phyloP scores from a whole-genome alignment of 2,888 invertebrate species.

The Embidobia sp. region DNA sequence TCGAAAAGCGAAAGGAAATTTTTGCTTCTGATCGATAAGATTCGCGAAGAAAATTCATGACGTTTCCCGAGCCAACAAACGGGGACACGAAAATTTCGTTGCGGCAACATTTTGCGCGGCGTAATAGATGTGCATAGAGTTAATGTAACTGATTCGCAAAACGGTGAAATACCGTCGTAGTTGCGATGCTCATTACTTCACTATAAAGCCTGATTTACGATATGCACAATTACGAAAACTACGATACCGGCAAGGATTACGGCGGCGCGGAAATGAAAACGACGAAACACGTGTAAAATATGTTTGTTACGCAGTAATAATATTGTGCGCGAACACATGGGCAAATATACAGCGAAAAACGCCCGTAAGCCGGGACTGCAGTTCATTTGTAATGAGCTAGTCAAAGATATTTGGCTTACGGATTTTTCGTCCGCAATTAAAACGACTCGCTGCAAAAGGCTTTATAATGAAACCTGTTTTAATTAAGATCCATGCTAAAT shows the following conservation, averaged over 20 bases:
- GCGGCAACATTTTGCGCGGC: conserved; percentile 19
- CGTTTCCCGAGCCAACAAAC: neutral
- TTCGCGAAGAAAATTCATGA: conserved; percentile 2
- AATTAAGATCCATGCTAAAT: too few relatives aligned
- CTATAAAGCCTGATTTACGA: conserved; percentile 59
- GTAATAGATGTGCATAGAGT: conserved; percentile 46
- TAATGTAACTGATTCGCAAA: conserved; percentile 51
- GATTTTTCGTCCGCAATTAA: neutral
- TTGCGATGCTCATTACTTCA: conserved; percentile 53
- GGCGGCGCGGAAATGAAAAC: conserved; percentile 32
- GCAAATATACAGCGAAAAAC: neutral
- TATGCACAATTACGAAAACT: conserved; percentile 55
- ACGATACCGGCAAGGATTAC: conserved; percentile 42
- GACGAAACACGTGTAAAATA: conserved; percentile 47
- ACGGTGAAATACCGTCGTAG: conserved; percentile 50
- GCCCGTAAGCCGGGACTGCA: neutral
- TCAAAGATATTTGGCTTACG: neutral
- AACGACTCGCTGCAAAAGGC: too few relatives aligned
- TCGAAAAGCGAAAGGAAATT: conserved; percentile 2
- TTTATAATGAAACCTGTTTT: too few relatives aligned
- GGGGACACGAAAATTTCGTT: conserved; percentile 5
- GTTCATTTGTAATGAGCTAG: conserved; percentile 15
- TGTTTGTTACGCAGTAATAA: conserved; percentile 40
- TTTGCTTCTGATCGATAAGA: conserved; percentile 3
- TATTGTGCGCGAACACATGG: conserved; percentile 4